phyloP scores from a whole-genome alignment of 2,113 vertebrate species.

The Mormyrus lacerda region DNA sequence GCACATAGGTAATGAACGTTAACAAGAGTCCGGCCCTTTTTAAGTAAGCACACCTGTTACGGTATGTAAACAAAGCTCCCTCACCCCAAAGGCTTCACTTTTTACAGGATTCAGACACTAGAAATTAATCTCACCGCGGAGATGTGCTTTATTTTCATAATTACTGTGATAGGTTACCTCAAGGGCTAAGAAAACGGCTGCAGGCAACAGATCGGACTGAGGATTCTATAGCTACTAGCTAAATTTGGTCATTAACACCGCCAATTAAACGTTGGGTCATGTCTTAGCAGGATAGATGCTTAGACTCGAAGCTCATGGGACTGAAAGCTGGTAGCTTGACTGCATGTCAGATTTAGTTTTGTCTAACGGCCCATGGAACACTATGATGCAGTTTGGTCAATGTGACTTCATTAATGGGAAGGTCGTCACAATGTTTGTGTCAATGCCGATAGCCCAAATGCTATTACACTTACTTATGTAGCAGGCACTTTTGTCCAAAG shows the following conservation, averaged over 20 bases:
- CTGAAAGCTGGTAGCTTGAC: neutral
- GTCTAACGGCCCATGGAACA: neutral
- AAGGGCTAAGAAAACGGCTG: neutral
- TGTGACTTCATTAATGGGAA: neutral
- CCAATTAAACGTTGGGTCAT: neutral
- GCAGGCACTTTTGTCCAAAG: neutral
- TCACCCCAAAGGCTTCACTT: neutral
- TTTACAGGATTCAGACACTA: neutral
- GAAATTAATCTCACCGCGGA: neutral
- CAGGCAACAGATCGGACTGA: neutral
- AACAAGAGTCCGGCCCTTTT: neutral
- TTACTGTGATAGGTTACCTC: neutral
- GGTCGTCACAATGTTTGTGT: neutral
- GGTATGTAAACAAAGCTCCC: neutral
- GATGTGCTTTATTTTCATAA: neutral
- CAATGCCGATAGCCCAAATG: neutral
- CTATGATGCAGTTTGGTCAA: neutral
- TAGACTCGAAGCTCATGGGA: neutral
- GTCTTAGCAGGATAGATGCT: neutral
- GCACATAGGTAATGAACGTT: neutral
- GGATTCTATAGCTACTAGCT: neutral
- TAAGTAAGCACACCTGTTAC: neutral
- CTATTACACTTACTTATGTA: neutral
- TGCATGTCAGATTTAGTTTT: neutral
- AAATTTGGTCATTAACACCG: neutral